Conservation (phyloP, 2,888 invertebrate genomes). For the Sinodicranocentrus sp. region DNA sequence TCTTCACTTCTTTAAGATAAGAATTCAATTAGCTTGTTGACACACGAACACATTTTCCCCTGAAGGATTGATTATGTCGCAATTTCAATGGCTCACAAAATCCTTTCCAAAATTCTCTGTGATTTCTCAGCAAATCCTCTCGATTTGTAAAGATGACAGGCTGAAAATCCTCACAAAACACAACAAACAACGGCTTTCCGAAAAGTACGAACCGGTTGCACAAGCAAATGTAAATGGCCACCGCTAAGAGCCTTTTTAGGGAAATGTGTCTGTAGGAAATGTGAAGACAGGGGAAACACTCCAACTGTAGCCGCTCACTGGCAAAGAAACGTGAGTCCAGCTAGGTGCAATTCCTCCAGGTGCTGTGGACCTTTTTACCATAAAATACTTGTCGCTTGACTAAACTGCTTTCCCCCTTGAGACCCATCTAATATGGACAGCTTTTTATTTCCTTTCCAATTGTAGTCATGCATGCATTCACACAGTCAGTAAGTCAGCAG, state of each 20-base stretch:
- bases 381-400: slow-evolving; percentile 68
- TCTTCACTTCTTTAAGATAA: too few species aligned
- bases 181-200: too few species aligned
- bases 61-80: too few species aligned
- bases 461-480: slow-evolving; percentile 35
- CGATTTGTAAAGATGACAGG: too few species aligned
- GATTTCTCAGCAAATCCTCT: too few species aligned
- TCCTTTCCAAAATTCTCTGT: too few species aligned
- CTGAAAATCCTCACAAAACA: too few species aligned
- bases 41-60: too few species aligned
- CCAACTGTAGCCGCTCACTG: slow-evolving; percentile 24
- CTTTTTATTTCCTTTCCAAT: slow-evolving; percentile 53
- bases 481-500: slow-evolving; percentile 39
- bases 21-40: too few species aligned
- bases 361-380: slow-evolving; percentile 63
- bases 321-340: slow-evolving; percentile 26
- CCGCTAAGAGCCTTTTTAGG: neutral
- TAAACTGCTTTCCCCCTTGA: slow-evolving; percentile 65
- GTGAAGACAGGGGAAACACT: slow-evolving; percentile 8
- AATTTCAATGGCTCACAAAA: too few species aligned
- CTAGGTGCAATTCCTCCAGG: slow-evolving; percentile 41
- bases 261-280: neutral
- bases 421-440: slow-evolving; percentile 68
- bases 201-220: neutral
- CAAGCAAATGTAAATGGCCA: neutral